Base-by-base conservation (phyloP, 2,888 invertebrate species). In the Eupithecia dodoneata region DNA sequence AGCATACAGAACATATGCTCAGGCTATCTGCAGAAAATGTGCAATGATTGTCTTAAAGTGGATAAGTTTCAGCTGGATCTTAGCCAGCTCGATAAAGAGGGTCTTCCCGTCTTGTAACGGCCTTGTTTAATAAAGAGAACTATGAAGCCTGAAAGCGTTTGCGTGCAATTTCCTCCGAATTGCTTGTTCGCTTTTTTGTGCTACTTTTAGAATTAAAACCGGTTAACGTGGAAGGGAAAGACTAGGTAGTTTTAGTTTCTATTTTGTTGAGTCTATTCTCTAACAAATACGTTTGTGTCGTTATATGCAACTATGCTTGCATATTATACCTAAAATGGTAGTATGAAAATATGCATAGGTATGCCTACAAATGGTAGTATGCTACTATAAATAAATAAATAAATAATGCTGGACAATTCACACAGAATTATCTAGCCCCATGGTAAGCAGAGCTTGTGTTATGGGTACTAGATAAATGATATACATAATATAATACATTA, bases 1-100 rank as follows among this genome's bases (percentile, higher is more conserved):
- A 66, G 18, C 63, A 66, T 42, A 66, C 12, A 15, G 42, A 76
- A 63, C 70, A 70, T 71, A 67, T 70, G 76, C 66, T 66, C 67
- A 77, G 66, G 80, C 78, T 78, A 81, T 78, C 80, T 80, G 76
- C 76, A 76, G 83, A 83, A 82, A 81, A 82, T 84, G 84, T 84
- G 87, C 87, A 87, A 88, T 89, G 87, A 86, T 88, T 63, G 89
- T 89, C 87, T 88, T 85, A 86, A 88, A 90, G 87, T 87, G 89
- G 87, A 87, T 90, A 90, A 90, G 85, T 90, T 90, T 86, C 81
- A 75, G 80, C 85, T 92, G 92, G 88, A 82, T 82, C 81, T 71
- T 76, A 80, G 91, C 91, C 90, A 91, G 87, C 83, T 84, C 81
- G 87, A 90, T 86, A 86, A 85, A 85, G 83, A 83, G 85, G 81